Conservation (phyloP, 2,888 invertebrate genomes). For the Dione vanillae region DNA sequence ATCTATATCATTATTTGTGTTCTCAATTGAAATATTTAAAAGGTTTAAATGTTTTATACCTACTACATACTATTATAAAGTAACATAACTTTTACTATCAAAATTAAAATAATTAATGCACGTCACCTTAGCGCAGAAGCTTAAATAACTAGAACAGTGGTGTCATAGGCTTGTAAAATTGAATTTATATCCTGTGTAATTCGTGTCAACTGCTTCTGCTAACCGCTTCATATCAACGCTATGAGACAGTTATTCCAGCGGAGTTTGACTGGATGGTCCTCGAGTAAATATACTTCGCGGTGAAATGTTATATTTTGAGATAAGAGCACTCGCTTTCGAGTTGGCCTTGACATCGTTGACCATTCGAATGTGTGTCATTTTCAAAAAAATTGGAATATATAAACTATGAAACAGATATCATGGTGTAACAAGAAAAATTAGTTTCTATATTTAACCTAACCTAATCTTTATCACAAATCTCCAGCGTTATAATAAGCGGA, state of each 20-base stretch:
- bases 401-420: too few species aligned
- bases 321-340: constrained; percentile 23
- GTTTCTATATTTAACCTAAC: too few species aligned
- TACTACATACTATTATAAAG: constrained; percentile 15
- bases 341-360: constrained; percentile 50
- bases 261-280: constrained; percentile 65
- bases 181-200: constrained; percentile 48
- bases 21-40: too few species aligned
- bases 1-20: background rate
- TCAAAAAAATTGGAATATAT: too few species aligned
- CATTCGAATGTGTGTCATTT: constrained; percentile 3
- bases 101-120: constrained; percentile 36
- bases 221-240: constrained; percentile 69
- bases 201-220: constrained; percentile 49
- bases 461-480: too few species aligned
- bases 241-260: constrained; percentile 77
- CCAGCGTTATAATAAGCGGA: too few species aligned
- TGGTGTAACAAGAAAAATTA: too few species aligned
- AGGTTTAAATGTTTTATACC: background rate
- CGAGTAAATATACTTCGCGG: constrained; percentile 65
- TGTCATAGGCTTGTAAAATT: constrained; percentile 48
- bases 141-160: constrained; percentile 41
- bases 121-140: constrained; percentile 31
- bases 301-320: constrained; percentile 60
- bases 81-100: constrained; percentile 21